Percentiles rank a stretch among this genome's conserved stretches.
phyloP scores from a whole-genome alignment of 1,140 invertebrate genomes.

The Meloidogyne floridensis region DNA sequence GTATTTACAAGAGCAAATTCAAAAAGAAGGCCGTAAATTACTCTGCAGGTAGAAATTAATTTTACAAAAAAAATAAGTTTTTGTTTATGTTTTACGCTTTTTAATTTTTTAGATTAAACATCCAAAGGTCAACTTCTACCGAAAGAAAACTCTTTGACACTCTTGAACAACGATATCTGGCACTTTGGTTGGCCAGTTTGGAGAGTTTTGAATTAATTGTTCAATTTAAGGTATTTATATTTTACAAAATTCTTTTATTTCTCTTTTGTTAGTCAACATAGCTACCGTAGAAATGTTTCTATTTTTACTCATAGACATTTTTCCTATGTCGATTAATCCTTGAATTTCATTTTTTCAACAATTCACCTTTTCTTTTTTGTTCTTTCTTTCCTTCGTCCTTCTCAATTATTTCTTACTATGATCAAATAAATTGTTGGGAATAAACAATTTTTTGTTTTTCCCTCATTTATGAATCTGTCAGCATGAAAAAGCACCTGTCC shows the following conservation, averaged over 20 bases:
- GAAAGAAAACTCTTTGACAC: neutral
- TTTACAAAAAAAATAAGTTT: neutral
- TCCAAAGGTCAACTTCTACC: neutral
- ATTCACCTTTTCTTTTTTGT: neutral
- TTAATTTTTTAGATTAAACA: neutral
- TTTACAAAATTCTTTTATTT: too few species aligned
- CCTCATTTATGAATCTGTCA: neutral
- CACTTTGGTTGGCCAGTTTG: conserved; percentile 35
- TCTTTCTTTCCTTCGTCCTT: too few species aligned
- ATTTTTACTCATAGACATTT: too few species aligned
- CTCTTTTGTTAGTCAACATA: too few species aligned
- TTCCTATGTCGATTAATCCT: too few species aligned
- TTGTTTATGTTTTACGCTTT: neutral
- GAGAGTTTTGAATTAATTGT: conserved; percentile 34
- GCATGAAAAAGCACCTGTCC: neutral
- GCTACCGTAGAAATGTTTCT: too few species aligned
- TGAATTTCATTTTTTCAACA: neutral
- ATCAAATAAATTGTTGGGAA: neutral
- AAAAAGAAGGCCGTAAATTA: conserved; percentile 39
- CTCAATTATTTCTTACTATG: too few species aligned
- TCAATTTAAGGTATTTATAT: conserved; percentile 20
- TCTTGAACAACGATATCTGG: conserved; percentile 33
- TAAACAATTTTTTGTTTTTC: neutral
- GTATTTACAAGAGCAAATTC: conserved; percentile 38
- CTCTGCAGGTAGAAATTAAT: conserved; percentile 5